phyloP scores from a whole-genome alignment of 2,888 invertebrate genomes.

The Lypha dubia region DNA sequence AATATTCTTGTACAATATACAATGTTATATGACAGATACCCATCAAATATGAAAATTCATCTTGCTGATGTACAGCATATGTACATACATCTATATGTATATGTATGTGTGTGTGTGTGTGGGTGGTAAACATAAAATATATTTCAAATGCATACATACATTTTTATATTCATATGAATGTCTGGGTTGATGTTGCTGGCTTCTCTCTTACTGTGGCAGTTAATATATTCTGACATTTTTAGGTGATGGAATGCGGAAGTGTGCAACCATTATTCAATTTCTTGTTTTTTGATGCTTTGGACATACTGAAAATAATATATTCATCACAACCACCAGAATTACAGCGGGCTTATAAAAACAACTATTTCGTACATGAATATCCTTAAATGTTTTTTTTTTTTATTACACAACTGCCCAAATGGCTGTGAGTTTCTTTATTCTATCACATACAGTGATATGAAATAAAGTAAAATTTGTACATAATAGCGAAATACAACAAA shows the following conservation, averaged over 20 bases:
- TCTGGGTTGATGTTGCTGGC: not conserved
- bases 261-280: not conserved
- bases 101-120: not conserved
- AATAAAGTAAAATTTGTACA: too few relatives aligned
- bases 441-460: too few relatives aligned
- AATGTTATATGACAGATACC: slow-evolving; percentile 22
- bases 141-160: too few relatives aligned
- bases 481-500: too few relatives aligned
- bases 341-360: not conserved
- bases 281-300: not conserved
- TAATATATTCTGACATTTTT: slow-evolving; percentile 24
- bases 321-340: not conserved
- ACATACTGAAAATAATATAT: not conserved
- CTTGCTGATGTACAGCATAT: slow-evolving; percentile 20
- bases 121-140: not conserved
- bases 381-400: too few relatives aligned
- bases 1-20: too few relatives aligned
- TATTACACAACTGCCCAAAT: too few relatives aligned
- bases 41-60: slow-evolving; percentile 38
- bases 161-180: not conserved
- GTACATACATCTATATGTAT: not conserved
- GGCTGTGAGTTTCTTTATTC: too few relatives aligned
- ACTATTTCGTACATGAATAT: not conserved
- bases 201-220: slow-evolving; percentile 8
- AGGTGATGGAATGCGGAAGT: slow-evolving; percentile 17